Evolutionary conservation across 2,888 invertebrate genomes (phyloP).

Genomic region (Megastigmus dorsalis): DNA sequence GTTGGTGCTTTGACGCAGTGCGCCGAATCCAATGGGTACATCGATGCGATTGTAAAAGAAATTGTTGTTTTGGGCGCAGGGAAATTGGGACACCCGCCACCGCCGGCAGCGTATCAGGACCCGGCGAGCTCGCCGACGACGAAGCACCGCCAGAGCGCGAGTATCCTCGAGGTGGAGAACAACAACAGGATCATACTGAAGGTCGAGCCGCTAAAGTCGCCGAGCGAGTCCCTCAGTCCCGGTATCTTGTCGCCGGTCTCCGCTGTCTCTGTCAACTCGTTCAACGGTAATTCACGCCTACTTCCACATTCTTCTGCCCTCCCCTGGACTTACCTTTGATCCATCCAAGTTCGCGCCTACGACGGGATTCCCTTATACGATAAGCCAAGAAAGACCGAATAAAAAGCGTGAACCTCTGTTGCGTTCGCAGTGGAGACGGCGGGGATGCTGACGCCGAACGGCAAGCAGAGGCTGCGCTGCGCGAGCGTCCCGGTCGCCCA

Average conservation of each 20-base stretch:
- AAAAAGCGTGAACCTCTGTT: too few species aligned
- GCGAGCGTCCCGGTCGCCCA: slow-evolving; percentile 72
- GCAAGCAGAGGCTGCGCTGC: slow-evolving; percentile 68
- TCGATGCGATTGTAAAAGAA: too few species aligned
- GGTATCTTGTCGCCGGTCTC: slow-evolving; percentile 48
- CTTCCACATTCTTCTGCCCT: too few species aligned
- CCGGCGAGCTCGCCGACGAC: slow-evolving; percentile 48
- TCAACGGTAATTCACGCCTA: slow-evolving; percentile 51
- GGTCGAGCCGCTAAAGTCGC: slow-evolving; percentile 62
- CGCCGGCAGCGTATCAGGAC: slow-evolving; percentile 64
- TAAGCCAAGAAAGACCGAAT: too few species aligned
- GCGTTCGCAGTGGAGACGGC: slow-evolving; percentile 11
- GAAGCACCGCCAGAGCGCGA: slow-evolving; percentile 54
- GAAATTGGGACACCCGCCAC: slow-evolving; percentile 56
- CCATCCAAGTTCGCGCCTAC: too few species aligned
- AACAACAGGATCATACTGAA: slow-evolving; percentile 66
- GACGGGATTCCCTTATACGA: too few species aligned
- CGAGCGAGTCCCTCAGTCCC: slow-evolving; percentile 57
- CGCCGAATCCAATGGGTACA: too few species aligned
- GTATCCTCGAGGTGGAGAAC: slow-evolving; percentile 65
- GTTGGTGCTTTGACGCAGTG: background rate
- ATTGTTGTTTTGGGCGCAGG: too few species aligned
- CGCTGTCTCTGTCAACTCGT: slow-evolving; percentile 46
- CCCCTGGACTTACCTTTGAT: too few species aligned
- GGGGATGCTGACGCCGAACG: slow-evolving; percentile 57